These are phyloP conservation scores for Galemys pyrenaicus DNA, from an alignment of 2,113 vertebrate species.

Conservation along the genomic window DNA sequence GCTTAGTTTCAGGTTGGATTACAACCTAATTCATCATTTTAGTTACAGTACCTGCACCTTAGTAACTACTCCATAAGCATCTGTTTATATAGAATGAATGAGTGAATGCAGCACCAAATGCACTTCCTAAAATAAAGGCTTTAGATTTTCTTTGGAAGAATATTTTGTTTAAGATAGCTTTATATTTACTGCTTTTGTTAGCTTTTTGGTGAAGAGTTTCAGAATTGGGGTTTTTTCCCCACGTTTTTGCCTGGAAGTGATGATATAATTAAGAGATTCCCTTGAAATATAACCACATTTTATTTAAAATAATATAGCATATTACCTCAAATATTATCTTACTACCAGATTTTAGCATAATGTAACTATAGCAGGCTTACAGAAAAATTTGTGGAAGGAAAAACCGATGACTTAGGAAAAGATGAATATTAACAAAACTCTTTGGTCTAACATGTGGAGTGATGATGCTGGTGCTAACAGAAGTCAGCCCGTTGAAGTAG, in stretches of 20 bases:
- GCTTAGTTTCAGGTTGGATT: not conserved
- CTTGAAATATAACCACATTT: not conserved
- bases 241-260: constrained; percentile 8
- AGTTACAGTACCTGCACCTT: not conserved
- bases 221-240: not conserved
- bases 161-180: not conserved
- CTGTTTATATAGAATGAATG: not conserved
- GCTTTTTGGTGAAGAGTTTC: constrained; percentile 22
- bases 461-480: not conserved
- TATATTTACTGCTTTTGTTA: constrained; percentile 40
- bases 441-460: not conserved
- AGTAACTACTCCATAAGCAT: not conserved
- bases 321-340: not conserved
- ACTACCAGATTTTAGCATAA: constrained; percentile 3
- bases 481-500: constrained; percentile 10
- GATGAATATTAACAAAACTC: not conserved
- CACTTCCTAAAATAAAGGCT: constrained; percentile 2
- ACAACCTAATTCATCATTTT: not conserved
- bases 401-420: not conserved
- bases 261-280: constrained; percentile 7
- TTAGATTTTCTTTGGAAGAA: not conserved
- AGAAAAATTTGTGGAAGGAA: not conserved
- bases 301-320: constrained; percentile 19
- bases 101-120: not conserved
- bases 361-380: not conserved